These are phyloP conservation scores for Drosophila rubida DNA, from an alignment of 2,888 invertebrate species.

Conservation along the genomic window DNA sequence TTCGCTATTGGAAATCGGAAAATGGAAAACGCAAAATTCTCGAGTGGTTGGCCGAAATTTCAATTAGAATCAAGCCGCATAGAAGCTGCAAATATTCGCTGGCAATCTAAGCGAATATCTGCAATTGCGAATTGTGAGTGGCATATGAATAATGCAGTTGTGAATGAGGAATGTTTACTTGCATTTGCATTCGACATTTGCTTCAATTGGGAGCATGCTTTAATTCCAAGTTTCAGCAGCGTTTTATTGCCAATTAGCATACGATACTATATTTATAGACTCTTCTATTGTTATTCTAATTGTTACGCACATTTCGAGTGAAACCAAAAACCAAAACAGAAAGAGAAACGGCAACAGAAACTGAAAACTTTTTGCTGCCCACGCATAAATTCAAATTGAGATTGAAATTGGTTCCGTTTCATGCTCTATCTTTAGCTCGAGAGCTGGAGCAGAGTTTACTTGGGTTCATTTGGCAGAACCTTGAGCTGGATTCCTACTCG, in stretches of 20 bases:
- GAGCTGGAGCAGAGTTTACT: conserved; percentile 43
- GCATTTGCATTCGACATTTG: conserved; percentile 6
- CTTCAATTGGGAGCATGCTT: conserved; percentile 1
- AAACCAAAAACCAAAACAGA: neutral
- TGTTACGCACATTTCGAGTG: neutral
- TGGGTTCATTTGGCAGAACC: conserved; percentile 51
- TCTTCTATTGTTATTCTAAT: conserved; percentile 26
- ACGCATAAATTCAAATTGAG: conserved; percentile 34
- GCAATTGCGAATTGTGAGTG: conserved; percentile 31
- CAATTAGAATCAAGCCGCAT: conserved; percentile 47
- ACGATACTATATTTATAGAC: conserved; percentile 13
- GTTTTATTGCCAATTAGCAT: conserved; percentile 26
- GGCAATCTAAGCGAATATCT: conserved; percentile 24
- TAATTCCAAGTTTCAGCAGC: neutral
- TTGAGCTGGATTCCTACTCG: conserved; percentile 39
- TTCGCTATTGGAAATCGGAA: conserved; percentile 1
- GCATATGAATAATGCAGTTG: conserved; percentile 40
- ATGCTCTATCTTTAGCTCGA: conserved; percentile 36
- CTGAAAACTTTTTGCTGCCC: conserved; percentile 28
- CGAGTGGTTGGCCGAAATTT: conserved; percentile 15
- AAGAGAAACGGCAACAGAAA: conserved; percentile 3
- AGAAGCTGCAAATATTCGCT: conserved; percentile 8
- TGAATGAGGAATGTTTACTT: neutral
- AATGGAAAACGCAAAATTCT: conserved; percentile 9
- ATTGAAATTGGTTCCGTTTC: conserved; percentile 20